These are phyloP conservation scores for Pterobdella sp. DNA, from an alignment of 2,888 invertebrate genomes.

Conservation along the genomic window DNA sequence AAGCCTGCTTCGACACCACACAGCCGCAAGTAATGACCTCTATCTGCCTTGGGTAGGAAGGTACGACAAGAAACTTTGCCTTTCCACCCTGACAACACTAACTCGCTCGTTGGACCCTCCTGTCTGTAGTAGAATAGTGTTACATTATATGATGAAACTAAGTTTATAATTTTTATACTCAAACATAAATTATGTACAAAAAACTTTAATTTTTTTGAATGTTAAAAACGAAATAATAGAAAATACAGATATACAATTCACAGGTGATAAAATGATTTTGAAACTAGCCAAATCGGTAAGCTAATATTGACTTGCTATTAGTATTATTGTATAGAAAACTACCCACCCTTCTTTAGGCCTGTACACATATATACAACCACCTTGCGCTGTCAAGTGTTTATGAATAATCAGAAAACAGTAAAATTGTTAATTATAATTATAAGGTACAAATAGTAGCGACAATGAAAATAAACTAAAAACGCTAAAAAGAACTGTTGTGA, in stretches of 20 bases:
- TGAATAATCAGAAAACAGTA: neutral
- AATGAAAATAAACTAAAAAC: neutral
- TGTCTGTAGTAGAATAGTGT: conserved; percentile 46
- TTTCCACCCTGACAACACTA: conserved; percentile 67
- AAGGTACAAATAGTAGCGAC: neutral
- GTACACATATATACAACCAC: conserved; percentile 34
- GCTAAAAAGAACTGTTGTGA: neutral
- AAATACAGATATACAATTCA: no score
- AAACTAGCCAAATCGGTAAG: neutral
- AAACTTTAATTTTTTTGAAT: no score
- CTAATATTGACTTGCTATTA: neutral
- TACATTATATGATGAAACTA: neutral
- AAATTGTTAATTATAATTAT: neutral
- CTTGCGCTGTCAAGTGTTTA: conserved; percentile 35
- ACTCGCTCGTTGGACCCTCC: conserved; percentile 39
- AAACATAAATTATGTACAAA: neutral
- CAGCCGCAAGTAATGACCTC: conserved; percentile 75
- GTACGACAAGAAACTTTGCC: conserved; percentile 77
- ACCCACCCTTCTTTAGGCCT: conserved; percentile 31
- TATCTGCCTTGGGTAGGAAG: conserved; percentile 75
- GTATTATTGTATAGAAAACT: no score
- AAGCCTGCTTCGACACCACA: conserved; percentile 64
- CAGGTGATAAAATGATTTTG: no score
- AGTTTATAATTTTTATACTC: neutral
- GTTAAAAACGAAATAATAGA: no score